Percentiles rank a stretch among this genome's conserved stretches.
Evolutionary conservation across 2,797 vertebrate genomes (phyloP).

Genomic region (Ceyx erithaca): DNA sequence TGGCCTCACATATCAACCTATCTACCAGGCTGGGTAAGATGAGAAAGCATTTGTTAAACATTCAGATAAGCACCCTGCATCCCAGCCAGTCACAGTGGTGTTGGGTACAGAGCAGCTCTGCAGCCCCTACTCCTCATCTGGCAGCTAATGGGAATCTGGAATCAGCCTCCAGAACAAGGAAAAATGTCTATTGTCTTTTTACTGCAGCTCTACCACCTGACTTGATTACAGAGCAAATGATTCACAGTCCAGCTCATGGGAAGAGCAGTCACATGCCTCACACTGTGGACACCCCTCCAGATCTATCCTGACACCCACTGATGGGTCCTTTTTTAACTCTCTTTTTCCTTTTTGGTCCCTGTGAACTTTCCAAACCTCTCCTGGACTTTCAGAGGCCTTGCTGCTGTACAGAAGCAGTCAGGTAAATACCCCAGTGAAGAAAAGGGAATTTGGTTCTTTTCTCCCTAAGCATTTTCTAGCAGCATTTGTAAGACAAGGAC

Average conservation of each 20-base stretch:
- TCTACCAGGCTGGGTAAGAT: not conserved
- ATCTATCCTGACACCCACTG: not conserved
- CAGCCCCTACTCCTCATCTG: not conserved
- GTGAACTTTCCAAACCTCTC: not conserved
- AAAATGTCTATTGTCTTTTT: not conserved
- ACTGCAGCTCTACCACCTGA: not conserved
- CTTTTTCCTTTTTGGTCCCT: not conserved
- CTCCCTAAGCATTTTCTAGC: not conserved
- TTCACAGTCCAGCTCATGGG: not conserved
- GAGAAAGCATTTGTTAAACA: not conserved
- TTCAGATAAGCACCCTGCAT: not conserved
- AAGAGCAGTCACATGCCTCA: not conserved
- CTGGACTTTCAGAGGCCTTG: not conserved
- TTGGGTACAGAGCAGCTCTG: not conserved
- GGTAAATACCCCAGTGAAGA: not conserved
- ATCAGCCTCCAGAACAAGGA: not conserved
- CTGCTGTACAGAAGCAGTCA: not conserved
- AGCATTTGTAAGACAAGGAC: not conserved
- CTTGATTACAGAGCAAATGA: not conserved
- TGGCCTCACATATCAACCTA: not conserved
- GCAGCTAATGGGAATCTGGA: not conserved
- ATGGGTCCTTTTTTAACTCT: not conserved
- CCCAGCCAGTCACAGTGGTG: rapidly evolving
- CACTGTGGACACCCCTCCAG: not conserved
- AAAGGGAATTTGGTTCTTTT: not conserved